These are phyloP conservation scores for Dorcus parallelipipedus DNA, from an alignment of 2,888 invertebrate genomes.

Conservation along the genomic window DNA sequence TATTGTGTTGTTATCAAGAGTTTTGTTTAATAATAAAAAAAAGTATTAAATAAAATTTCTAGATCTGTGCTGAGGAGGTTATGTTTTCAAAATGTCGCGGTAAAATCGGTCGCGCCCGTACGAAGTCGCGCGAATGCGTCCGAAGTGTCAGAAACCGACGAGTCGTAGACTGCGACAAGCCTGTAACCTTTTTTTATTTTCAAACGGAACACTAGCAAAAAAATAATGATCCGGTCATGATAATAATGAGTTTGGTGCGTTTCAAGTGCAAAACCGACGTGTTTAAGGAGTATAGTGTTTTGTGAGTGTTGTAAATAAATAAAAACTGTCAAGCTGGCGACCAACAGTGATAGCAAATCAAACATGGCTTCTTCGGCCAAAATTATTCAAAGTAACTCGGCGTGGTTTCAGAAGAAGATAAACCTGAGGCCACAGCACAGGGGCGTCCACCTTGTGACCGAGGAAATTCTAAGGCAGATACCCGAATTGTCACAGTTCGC, in stretches of 20 bases:
- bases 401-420: constrained; percentile 98
- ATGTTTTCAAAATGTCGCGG: constrained; percentile 6
- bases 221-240: constrained; percentile 64
- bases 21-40: too few species aligned
- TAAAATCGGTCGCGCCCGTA: constrained; percentile 35
- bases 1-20: too few species aligned
- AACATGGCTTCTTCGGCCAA: constrained; percentile 82
- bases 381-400: constrained; percentile 92
- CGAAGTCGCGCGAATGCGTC: constrained; percentile 31
- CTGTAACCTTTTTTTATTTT: constrained; percentile 44
- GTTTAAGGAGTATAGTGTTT: constrained; percentile 32
- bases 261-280: constrained; percentile 45
- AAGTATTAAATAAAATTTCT: too few species aligned
- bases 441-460: constrained; percentile 95
- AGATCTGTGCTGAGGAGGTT: too few species aligned
- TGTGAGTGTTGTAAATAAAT: constrained; percentile 35
- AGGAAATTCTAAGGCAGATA: constrained; percentile 92
- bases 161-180: constrained; percentile 44
- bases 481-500: constrained; percentile 93
- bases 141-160: constrained; percentile 40
- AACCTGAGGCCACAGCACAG: constrained; percentile 93
- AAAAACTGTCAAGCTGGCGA: constrained; percentile 46
- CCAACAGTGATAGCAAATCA: constrained; percentile 51
- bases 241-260: constrained; percentile 63
- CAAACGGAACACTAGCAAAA: constrained; percentile 28